phyloP scores from a whole-genome alignment of 2,888 invertebrate species.

The Dastarcus helophoroides region DNA sequence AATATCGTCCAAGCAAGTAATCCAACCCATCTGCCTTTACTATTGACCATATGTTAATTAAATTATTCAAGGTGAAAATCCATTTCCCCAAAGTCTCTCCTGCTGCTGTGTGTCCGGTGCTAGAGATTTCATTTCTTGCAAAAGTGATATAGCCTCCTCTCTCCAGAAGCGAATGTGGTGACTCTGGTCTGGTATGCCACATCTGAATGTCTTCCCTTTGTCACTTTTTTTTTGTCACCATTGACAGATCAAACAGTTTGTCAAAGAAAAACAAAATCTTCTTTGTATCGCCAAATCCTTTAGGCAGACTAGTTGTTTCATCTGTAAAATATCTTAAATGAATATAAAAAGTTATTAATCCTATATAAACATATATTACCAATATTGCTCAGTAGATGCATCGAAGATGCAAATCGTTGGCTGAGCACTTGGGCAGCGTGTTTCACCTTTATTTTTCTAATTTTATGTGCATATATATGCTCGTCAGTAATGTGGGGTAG shows the following conservation, averaged over 20 bases:
- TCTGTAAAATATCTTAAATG: constrained; percentile 1
- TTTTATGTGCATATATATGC: not conserved
- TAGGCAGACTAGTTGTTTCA: constrained; percentile 2
- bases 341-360: too few relatives aligned
- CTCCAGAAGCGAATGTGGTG: constrained; percentile 4
- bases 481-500: constrained; percentile 3
- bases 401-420: constrained; percentile 3
- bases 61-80: too few relatives aligned
- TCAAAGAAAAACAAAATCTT: constrained; percentile 4
- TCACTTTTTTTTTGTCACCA: not conserved
- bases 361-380: too few relatives aligned
- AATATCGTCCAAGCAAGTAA: not conserved
- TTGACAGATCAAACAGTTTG: constrained; percentile 3
- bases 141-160: constrained; percentile 1
- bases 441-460: constrained; percentile 5
- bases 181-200: not conserved
- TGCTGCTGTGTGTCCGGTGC: too few relatives aligned
- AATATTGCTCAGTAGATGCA: constrained; percentile 3
- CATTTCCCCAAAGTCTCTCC: constrained; percentile 3
- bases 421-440: constrained; percentile 5
- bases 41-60: constrained; percentile 3
- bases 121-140: too few relatives aligned
- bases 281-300: not conserved
- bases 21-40: constrained; percentile 1
- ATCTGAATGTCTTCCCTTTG: too few relatives aligned